Conservation (phyloP, 2,888 invertebrate genomes). For the Tigriopus californicus region DNA sequence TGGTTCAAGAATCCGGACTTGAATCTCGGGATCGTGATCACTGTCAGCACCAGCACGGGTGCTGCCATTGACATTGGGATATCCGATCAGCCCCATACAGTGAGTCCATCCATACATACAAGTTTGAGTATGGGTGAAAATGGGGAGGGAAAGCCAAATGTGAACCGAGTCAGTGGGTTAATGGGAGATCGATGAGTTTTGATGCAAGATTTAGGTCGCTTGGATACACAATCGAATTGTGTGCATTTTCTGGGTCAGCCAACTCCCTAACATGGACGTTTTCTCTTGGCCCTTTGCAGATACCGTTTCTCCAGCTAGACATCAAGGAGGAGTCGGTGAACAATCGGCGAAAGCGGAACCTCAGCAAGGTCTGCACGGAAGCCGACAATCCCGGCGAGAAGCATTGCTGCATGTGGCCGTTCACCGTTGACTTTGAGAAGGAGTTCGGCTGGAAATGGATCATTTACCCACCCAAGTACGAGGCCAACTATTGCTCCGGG, state of each 20-base stretch:
- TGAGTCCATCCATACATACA: too few relatives aligned
- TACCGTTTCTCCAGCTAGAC: slow-evolving; percentile 40
- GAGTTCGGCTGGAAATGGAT: slow-evolving; percentile 95
- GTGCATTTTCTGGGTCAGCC: too few relatives aligned
- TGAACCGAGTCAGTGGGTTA: too few relatives aligned
- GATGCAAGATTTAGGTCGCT: too few relatives aligned
- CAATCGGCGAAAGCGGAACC: slow-evolving; percentile 51
- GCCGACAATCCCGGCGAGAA: slow-evolving; percentile 57
- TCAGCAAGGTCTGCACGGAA: slow-evolving; percentile 50
- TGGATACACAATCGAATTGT: too few relatives aligned
- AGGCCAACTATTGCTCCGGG: slow-evolving; percentile 87
- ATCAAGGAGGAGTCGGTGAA: slow-evolving; percentile 32
- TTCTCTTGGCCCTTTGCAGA: slow-evolving; percentile 25
- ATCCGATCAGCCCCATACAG: too few relatives aligned
- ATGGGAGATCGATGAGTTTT: too few relatives aligned
- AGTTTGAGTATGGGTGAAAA: too few relatives aligned
- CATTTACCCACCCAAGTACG: slow-evolving; percentile 80
- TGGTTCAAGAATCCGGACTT: not conserved
- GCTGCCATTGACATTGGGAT: too few relatives aligned
- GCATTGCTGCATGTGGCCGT: slow-evolving; percentile 80
- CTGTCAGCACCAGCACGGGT: slow-evolving; percentile 11
- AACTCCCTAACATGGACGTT: too few relatives aligned
- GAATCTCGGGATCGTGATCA: not conserved
- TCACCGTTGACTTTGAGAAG: slow-evolving; percentile 73
- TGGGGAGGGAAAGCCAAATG: too few relatives aligned